phyloP scores from a whole-genome alignment of 2,888 invertebrate genomes.

The Tenthredo notha region DNA sequence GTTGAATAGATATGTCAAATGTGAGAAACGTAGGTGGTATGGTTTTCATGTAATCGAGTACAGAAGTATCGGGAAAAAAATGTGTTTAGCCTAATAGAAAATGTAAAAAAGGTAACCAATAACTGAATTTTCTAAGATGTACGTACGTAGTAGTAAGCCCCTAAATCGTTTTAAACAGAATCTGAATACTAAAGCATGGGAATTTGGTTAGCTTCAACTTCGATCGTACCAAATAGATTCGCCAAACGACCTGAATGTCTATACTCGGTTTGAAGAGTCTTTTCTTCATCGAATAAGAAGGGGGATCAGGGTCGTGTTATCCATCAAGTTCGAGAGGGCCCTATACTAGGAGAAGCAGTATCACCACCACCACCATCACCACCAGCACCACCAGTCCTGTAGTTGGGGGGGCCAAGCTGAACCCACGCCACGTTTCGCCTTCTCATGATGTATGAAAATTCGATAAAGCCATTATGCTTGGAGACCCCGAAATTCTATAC shows the following conservation, averaged over 20 bases:
- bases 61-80: neutral
- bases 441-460: constrained; percentile 56
- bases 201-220: neutral
- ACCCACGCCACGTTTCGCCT: constrained; percentile 12
- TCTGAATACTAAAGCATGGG: neutral
- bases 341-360: constrained; percentile 13
- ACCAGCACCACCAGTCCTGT: neutral
- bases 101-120: neutral
- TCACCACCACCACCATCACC: neutral
- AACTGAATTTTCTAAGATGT: neutral
- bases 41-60: neutral
- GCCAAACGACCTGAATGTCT: neutral
- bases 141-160: neutral
- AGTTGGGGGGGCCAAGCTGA: neutral
- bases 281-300: constrained; percentile 5
- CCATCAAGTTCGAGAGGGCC: constrained; percentile 47
- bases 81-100: neutral
- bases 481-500: constrained; percentile 55
- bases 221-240: neutral
- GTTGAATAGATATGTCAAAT: neutral
- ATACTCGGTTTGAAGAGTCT: constrained; percentile 19
- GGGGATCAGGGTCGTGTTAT: constrained; percentile 35
- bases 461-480: constrained; percentile 55
- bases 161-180: neutral
- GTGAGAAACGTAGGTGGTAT: neutral